Conservation (phyloP, 1,140 invertebrate genomes). For the Orussus abietinus region DNA sequence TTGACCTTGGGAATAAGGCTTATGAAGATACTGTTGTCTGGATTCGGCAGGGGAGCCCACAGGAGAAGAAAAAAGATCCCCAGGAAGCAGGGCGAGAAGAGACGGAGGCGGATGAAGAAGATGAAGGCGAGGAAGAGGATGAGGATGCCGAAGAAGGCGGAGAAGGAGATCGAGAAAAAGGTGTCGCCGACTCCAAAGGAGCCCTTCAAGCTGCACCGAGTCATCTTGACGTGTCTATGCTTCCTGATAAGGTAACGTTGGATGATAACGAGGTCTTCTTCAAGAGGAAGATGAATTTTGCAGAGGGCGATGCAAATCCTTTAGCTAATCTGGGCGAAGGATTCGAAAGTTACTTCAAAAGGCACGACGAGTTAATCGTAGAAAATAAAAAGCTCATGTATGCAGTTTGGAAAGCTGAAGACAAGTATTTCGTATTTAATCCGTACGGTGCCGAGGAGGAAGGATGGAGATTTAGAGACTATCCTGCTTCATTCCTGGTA, state of each 20-base stretch:
- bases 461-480: constrained; percentile 29
- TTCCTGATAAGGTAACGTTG: constrained; percentile 34
- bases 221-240: constrained; percentile 31
- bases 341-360: constrained; percentile 35
- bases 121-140: constrained; percentile 16
- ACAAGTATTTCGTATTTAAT: constrained; percentile 39
- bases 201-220: constrained; percentile 18
- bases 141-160: constrained; percentile 18
- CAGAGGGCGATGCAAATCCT: constrained; percentile 29
- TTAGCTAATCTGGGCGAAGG: constrained; percentile 40
- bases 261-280: constrained; percentile 23
- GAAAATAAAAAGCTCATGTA: constrained; percentile 41
- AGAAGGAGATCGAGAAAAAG: constrained; percentile 10
- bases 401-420: constrained; percentile 31
- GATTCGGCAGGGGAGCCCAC: constrained; percentile 25
- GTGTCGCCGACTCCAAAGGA: constrained; percentile 4
- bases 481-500: constrained; percentile 30
- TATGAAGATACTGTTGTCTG: constrained; percentile 27
- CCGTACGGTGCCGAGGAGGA: constrained; percentile 39
- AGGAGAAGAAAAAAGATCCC: constrained; percentile 2
- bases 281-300: constrained; percentile 22
- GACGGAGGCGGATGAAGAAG: constrained; percentile 8
- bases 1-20: constrained; percentile 24
- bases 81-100: constrained; percentile 4
- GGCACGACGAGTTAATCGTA: constrained; percentile 30